Conservation (phyloP, 2,113 vertebrate species). For the Lampris incognitus region DNA sequence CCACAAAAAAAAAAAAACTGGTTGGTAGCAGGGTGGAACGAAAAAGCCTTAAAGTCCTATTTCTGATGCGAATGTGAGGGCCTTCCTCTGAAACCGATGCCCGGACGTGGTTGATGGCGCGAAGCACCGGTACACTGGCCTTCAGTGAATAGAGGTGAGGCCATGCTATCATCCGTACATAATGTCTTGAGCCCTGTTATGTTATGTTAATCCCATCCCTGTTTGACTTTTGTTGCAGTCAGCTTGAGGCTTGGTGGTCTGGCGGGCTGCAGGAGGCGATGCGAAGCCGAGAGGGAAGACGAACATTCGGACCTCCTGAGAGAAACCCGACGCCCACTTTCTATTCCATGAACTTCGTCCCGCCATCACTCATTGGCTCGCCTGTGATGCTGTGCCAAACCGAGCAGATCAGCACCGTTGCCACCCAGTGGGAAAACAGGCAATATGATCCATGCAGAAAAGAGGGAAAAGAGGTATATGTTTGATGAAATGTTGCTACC, state of each 20-base stretch:
- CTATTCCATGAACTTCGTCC: constrained; percentile 61
- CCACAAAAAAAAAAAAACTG: too few relatives aligned
- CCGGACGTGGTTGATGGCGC: neutral
- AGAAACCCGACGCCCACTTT: constrained; percentile 44
- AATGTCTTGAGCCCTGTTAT: constrained; percentile 20
- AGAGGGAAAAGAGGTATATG: neutral
- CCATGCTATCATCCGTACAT: constrained; percentile 15
- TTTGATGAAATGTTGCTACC: too few relatives aligned
- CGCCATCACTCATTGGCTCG: constrained; percentile 51
- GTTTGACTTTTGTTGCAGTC: constrained; percentile 32
- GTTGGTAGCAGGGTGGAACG: neutral
- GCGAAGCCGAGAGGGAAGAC: constrained; percentile 14
- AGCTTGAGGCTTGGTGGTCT: neutral
- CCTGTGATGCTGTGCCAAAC: constrained; percentile 47
- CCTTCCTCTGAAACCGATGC: neutral
- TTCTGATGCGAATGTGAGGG: neutral
- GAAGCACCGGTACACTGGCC: constrained; percentile 16
- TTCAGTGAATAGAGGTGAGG: neutral
- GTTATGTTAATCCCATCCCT: neutral
- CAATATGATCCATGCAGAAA: constrained; percentile 11
- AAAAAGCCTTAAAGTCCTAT: too few relatives aligned
- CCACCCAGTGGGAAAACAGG: constrained; percentile 48
- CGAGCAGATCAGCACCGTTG: constrained; percentile 33
- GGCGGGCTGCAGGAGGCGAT: neutral
- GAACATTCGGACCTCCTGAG: constrained; percentile 46